These are phyloP conservation scores for Guaruba guarouba DNA, from an alignment of 2,113 vertebrate species.

Conservation along the genomic window DNA sequence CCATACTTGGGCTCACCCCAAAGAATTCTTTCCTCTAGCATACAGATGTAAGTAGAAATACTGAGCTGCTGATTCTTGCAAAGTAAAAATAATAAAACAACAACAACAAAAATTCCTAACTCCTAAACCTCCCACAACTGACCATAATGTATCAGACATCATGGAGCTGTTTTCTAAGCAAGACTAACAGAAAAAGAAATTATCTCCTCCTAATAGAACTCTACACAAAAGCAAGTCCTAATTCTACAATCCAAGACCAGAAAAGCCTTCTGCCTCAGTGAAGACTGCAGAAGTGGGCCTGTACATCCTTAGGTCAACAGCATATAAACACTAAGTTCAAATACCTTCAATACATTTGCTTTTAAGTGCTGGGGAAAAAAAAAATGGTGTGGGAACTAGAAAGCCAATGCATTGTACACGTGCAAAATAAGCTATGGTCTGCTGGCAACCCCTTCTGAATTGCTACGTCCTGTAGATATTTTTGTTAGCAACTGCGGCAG, in stretches of 20 bases:
- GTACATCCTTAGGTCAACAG: neutral
- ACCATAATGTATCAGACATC: constrained; percentile 3
- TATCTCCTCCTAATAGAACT: neutral
- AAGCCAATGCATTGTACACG: neutral
- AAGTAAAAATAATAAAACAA: neutral
- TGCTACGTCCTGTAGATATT: neutral
- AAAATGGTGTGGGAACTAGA: neutral
- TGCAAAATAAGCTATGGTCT: neutral
- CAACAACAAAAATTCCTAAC: neutral
- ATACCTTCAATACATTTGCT: neutral
- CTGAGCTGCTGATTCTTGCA: neutral
- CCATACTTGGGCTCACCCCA: neutral
- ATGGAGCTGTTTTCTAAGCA: neutral
- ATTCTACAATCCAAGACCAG: neutral
- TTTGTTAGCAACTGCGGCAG: neutral
- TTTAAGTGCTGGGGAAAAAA: neutral
- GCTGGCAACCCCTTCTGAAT: neutral
- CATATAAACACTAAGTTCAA: neutral
- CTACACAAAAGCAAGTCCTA: neutral
- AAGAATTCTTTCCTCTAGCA: neutral
- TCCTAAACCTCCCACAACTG: neutral
- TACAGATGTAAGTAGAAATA: neutral
- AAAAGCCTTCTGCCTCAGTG: neutral
- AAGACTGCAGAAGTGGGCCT: neutral
- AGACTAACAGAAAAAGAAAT: neutral